These are phyloP conservation scores for Pogonomyrmex californicus DNA, from an alignment of 1,140 invertebrate genomes.

Conservation along the genomic window DNA sequence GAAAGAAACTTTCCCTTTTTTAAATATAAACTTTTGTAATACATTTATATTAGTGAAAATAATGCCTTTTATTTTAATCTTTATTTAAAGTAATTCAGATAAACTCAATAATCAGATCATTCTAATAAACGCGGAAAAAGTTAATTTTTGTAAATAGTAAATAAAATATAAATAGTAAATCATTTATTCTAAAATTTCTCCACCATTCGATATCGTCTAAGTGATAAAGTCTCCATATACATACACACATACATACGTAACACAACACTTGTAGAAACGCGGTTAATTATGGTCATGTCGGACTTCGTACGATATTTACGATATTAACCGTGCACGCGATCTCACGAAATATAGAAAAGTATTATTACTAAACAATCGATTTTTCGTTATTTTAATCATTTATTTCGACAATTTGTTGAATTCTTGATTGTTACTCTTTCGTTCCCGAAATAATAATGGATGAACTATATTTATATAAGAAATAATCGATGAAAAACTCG, in stretches of 20 bases:
- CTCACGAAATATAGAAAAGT: neutral
- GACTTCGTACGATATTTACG: neutral
- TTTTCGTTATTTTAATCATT: neutral
- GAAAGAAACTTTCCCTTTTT: neutral
- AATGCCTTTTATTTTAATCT: neutral
- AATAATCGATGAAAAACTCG: neutral
- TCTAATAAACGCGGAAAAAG: too few relatives aligned
- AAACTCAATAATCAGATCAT: neutral
- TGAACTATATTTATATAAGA: neutral
- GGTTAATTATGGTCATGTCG: neutral
- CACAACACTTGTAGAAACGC: neutral
- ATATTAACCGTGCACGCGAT: neutral
- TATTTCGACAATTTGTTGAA: neutral
- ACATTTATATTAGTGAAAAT: too few relatives aligned
- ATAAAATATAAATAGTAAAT: conserved; percentile 23
- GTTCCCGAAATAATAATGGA: neutral
- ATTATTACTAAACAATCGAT: neutral
- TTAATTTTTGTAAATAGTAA: neutral
- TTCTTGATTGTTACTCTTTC: neutral
- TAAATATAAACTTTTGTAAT: neutral
- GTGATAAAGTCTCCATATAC: too few relatives aligned
- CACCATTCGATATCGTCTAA: neutral
- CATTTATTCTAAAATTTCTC: neutral
- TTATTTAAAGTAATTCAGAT: neutral
- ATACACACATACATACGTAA: neutral